phyloP scores from a whole-genome alignment of 2,113 vertebrate genomes.

The Dicaeum eximium region DNA sequence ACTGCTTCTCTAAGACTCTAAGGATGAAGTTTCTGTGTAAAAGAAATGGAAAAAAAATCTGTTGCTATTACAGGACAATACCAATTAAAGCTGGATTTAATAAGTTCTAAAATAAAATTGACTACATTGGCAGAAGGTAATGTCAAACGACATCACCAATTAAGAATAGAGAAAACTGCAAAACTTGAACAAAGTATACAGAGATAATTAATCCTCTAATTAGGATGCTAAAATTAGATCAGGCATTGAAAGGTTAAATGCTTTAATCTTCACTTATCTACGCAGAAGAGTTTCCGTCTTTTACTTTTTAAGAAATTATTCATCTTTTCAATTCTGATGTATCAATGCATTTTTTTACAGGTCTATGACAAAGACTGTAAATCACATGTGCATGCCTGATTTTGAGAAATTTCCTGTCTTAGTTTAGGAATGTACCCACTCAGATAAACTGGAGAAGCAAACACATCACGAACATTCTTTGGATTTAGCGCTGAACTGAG shows the following conservation, averaged over 20 bases:
- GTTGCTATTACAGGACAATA: neutral
- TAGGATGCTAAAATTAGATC: slow-evolving; percentile 12
- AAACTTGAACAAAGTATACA: neutral
- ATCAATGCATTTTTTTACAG: neutral
- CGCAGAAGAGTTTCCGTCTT: neutral
- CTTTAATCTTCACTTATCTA: neutral
- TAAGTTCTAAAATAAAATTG: slow-evolving; percentile 3
- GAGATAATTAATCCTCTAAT: slow-evolving; percentile 21
- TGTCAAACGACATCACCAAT: neutral
- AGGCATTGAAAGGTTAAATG: neutral
- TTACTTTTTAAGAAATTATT: neutral
- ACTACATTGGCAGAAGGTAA: neutral
- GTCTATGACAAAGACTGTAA: neutral
- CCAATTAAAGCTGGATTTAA: neutral
- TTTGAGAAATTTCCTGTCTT: neutral
- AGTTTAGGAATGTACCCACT: neutral
- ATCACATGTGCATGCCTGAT: neutral
- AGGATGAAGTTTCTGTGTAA: neutral
- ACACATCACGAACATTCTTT: neutral
- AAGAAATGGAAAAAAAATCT: neutral
- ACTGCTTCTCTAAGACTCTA: neutral
- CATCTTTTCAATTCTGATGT: neutral
- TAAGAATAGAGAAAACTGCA: neutral
- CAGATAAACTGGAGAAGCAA: neutral
- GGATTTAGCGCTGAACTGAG: neutral